These are phyloP conservation scores for Diuraphis noxia DNA, from an alignment of 1,140 invertebrate species.

Conservation along the genomic window DNA sequence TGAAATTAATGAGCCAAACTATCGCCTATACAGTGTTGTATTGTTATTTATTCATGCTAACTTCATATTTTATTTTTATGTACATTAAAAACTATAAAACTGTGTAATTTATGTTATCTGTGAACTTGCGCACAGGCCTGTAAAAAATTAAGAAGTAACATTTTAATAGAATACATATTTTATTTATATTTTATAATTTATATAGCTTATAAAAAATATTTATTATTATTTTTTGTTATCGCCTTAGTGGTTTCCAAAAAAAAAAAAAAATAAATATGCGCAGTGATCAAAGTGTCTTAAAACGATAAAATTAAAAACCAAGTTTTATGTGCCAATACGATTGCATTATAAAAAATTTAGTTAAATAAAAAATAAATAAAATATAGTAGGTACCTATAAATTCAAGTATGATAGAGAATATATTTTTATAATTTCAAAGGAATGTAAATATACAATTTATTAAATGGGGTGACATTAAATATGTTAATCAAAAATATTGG, in stretches of 20 bases:
- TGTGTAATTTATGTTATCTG: background rate
- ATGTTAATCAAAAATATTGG: background rate
- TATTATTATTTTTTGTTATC: background rate
- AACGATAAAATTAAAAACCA: background rate
- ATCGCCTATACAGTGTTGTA: background rate
- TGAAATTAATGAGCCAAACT: background rate
- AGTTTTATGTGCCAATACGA: background rate
- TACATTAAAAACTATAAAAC: background rate
- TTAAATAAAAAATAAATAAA: background rate
- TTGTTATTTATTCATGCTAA: background rate
- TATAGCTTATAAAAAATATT: constrained; percentile 1
- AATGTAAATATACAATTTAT: background rate
- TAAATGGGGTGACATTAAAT: background rate
- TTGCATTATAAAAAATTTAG: background rate
- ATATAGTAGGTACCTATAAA: background rate
- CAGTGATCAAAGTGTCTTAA: background rate
- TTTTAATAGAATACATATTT: constrained; percentile 7
- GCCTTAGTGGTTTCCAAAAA: background rate
- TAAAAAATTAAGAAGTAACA: constrained; percentile 3
- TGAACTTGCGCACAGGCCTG: background rate
- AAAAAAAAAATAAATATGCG: too few relatives aligned
- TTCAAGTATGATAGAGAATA: background rate
- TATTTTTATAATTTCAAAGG: background rate
- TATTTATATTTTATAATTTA: background rate
- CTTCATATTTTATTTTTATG: background rate